Base-by-base conservation (phyloP, 1,140 invertebrate genomes). In the Araneus ventricosus region DNA sequence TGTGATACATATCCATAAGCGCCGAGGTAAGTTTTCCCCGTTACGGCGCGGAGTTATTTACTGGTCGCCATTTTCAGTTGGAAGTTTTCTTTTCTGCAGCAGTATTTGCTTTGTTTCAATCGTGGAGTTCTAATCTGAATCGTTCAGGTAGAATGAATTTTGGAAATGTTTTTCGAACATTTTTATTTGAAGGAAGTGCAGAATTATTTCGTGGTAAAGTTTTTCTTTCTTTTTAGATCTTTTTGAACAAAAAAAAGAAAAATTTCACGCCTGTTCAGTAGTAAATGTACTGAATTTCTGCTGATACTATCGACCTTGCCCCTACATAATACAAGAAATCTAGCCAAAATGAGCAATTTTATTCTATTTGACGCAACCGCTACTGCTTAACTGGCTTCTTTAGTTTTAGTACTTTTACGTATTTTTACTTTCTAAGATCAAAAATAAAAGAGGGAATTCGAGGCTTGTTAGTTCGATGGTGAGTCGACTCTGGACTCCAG, bases 1-100 rank as follows among this genome's bases (percentile, higher is more conserved):
- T 30, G 70, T 41, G 88, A 89, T 89, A 89, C 88, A 89, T 75
- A 89, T 89, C 88, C 88, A 79, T 89, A 75, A 89, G 70, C 37
- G 41, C 6, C n/a, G 86, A 89, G 88, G 52, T 88, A 61, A 88
- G 63, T 89, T 89, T 63, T 34, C 37, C 27, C 52, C 39, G 67
- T 79, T 89, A 52, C 86, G 34, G 22, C 24, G 10, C 37, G 2
- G 27, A 61, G 86, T 88, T 88, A 88, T 88, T 88, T 88, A 88
- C 45, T 41, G 86, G 34, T 61, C 57, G 86, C 59, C 86, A 59
- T 67, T 82, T 82, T 82, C 80, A 45, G 24, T 82, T 10, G 37
- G 37, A 30, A 61, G 61, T 59, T 88, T 88, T 87, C 45, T 87
- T 41, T 86, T 30, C 39, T 37, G 27, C 37, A 10, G 39, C 45